A percentile compares a stretch with the other conserved stretches of the same genome.
Evolutionary conservation across 2,797 vertebrate species (phyloP).

Genomic region (Brachyrhaphis roseni): DNA sequence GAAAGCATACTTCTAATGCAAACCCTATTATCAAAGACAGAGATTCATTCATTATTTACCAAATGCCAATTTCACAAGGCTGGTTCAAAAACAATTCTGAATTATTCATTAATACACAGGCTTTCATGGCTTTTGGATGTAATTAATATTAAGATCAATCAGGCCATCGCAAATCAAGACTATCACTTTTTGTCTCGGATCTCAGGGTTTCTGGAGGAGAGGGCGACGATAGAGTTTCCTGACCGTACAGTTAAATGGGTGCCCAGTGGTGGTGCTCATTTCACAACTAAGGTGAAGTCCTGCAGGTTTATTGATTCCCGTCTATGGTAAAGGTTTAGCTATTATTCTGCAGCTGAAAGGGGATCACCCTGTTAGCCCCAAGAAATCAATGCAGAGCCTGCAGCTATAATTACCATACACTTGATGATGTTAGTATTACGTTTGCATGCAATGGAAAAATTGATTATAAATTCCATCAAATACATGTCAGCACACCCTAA

Average conservation of each 20-base stretch:
- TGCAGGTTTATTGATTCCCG: constrained; percentile 77
- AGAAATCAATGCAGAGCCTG: constrained; percentile 82
- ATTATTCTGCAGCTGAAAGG: constrained; percentile 78
- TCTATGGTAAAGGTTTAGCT: constrained; percentile 79
- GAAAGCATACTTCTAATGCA: constrained; percentile 79
- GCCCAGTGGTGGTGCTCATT: constrained; percentile 49
- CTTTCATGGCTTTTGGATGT: constrained; percentile 56
- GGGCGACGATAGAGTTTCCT: constrained; percentile 52
- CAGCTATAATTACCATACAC: constrained; percentile 78
- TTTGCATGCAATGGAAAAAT: constrained; percentile 61
- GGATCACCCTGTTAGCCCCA: constrained; percentile 72
- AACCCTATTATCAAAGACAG: constrained; percentile 85
- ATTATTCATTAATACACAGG: constrained; percentile 76
- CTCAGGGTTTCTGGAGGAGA: constrained; percentile 33
- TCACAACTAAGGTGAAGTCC: constrained; percentile 64
- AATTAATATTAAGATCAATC: constrained; percentile 74
- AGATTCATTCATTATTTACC: constrained; percentile 84
- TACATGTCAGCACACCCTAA: constrained; percentile 40
- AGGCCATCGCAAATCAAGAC: constrained; percentile 67
- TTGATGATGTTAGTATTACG: constrained; percentile 81
- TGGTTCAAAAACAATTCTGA: constrained; percentile 81
- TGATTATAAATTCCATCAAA: constrained; percentile 55
- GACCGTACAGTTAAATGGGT: constrained; percentile 56
- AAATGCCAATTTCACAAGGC: constrained; percentile 74
- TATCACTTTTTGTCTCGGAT: constrained; percentile 31